Percentiles rank a stretch among this genome's conserved stretches.
Evolutionary conservation across 1,140 invertebrate species (phyloP).

Genomic region (Chrysoperla carnea): DNA sequence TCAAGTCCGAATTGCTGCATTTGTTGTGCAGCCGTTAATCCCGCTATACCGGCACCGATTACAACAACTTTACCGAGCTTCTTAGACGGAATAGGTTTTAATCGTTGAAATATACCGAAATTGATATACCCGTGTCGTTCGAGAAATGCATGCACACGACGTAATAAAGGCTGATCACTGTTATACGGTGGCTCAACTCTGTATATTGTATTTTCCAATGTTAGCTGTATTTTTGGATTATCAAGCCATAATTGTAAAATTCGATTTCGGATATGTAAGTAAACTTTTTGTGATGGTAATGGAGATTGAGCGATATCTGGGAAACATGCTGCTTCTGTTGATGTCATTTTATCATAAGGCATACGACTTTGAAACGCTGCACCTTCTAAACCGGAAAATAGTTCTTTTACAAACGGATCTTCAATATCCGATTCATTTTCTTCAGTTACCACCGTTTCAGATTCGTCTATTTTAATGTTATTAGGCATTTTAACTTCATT

Average conservation of each 20-base stretch:
- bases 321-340: slow-evolving; percentile 84
- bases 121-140: slow-evolving; percentile 96
- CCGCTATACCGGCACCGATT: slow-evolving; percentile 87
- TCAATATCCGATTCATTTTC: slow-evolving; percentile 24
- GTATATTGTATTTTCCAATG: slow-evolving; percentile 60
- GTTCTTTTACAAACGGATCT: slow-evolving; percentile 21
- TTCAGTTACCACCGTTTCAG: slow-evolving; percentile 27
- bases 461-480: slow-evolving; percentile 24
- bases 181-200: slow-evolving; percentile 84
- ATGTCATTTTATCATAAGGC: slow-evolving; percentile 89
- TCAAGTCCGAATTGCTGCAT: slow-evolving; percentile 92
- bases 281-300: slow-evolving; percentile 73
- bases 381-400: slow-evolving; percentile 58
- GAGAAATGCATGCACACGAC: slow-evolving; percentile 78
- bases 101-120: slow-evolving; percentile 87
- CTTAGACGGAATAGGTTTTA: slow-evolving; percentile 57
- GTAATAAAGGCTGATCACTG: slow-evolving; percentile 64
- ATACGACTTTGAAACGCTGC: slow-evolving; percentile 85
- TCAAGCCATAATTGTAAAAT: slow-evolving; percentile 94
- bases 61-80: slow-evolving; percentile 83
- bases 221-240: slow-evolving; percentile 85
- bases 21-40: slow-evolving; percentile 84
- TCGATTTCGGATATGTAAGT: slow-evolving; percentile 83
- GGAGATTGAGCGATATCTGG: slow-evolving; percentile 71
- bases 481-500: slow-evolving; percentile 20